Conservation (phyloP, 2,888 invertebrate species). For the Heteromurus nitidus region DNA sequence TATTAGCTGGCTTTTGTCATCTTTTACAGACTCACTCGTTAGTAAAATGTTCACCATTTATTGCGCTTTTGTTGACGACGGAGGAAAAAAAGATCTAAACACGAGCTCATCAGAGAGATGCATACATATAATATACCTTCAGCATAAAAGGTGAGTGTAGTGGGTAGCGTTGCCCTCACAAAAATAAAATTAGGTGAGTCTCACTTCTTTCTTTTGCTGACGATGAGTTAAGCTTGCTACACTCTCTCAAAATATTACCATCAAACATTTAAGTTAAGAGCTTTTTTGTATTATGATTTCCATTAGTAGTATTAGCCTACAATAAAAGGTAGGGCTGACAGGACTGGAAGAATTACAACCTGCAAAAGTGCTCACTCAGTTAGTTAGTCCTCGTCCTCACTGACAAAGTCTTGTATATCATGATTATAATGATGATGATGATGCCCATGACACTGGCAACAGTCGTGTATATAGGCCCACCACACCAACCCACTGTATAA, state of each 20-base stretch:
- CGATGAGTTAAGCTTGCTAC: background rate
- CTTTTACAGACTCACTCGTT: constrained; percentile 4
- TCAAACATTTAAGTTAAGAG: constrained; percentile 8
- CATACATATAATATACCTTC: too few relatives aligned
- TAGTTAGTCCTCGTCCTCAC: constrained; percentile 46
- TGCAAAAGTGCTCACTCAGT: constrained; percentile 41
- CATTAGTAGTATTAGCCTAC: constrained; percentile 43
- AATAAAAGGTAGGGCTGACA: constrained; percentile 60
- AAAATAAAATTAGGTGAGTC: constrained; percentile 29
- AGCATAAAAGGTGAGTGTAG: too few relatives aligned
- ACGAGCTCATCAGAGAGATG: constrained; percentile 6
- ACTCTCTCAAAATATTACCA: constrained; percentile 10
- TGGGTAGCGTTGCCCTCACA: too few relatives aligned
- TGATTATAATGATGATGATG: constrained; percentile 51
- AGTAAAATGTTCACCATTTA: background rate
- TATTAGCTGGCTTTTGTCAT: constrained; percentile 47
- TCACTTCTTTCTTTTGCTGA: too few relatives aligned
- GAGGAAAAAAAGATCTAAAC: background rate
- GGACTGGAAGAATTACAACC: constrained; percentile 47
- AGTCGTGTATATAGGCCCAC: background rate
- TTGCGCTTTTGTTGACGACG: background rate
- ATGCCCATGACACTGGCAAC: background rate
- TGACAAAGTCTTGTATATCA: constrained; percentile 38
- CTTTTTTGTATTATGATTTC: constrained; percentile 34
- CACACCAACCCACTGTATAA: too few relatives aligned